Conservation (phyloP, 2,797 vertebrate species). For the Urosaurus nigricauda region DNA sequence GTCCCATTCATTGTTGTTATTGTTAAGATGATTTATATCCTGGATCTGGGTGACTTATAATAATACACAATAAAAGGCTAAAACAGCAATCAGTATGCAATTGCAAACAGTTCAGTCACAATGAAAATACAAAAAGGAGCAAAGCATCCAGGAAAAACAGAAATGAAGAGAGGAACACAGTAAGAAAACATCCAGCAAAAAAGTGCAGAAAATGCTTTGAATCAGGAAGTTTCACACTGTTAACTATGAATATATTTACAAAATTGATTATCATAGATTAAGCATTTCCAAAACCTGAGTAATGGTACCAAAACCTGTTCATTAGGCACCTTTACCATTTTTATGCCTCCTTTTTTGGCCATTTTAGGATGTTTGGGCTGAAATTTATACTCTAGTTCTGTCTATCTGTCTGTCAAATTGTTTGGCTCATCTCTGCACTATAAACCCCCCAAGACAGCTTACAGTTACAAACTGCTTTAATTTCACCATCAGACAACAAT, state of each 20-base stretch:
- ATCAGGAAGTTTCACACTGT: neutral
- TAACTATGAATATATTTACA: neutral
- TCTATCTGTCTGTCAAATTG: too few species aligned
- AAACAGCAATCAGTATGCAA: constrained; percentile 11
- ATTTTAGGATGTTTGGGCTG: neutral
- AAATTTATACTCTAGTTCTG: neutral
- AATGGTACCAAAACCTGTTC: neutral
- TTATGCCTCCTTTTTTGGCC: neutral
- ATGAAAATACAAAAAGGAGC: neutral
- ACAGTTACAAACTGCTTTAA: neutral
- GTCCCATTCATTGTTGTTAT: neutral
- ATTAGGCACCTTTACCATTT: neutral
- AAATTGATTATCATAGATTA: neutral
- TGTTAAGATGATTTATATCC: neutral
- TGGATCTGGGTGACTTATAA: neutral
- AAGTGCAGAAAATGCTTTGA: neutral
- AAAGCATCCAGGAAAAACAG: neutral
- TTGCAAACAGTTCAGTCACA: neutral
- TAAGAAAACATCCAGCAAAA: neutral
- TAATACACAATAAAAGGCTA: neutral
- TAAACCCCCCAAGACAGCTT: neutral
- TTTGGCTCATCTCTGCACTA: neutral
- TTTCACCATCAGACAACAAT: neutral
- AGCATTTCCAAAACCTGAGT: neutral
- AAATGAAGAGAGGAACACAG: neutral